A percentile compares a stretch with the other conserved stretches of the same genome.
phyloP scores from a whole-genome alignment of 2,797 vertebrate genomes.

The Leontopithecus rosalia region DNA sequence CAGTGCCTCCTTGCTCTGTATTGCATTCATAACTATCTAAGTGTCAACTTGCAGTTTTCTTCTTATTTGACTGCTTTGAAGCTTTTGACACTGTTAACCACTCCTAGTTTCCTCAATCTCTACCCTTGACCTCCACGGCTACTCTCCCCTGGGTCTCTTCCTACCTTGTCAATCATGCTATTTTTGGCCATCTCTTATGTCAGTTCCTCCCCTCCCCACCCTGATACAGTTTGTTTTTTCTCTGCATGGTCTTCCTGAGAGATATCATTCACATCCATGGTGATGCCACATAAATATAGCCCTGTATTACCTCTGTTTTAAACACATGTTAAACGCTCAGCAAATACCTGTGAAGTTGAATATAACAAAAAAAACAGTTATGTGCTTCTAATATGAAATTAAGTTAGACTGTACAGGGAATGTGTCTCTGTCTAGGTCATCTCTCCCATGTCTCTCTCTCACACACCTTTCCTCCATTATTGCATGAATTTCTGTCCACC shows the following conservation, averaged over 20 bases:
- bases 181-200: not conserved
- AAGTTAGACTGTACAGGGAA: not conserved
- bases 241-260: not conserved
- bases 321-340: not conserved
- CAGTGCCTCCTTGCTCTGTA: not conserved
- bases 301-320: conserved; percentile 4
- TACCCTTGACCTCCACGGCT: not conserved
- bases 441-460: not conserved
- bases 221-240: not conserved
- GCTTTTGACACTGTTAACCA: not conserved
- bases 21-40: not conserved
- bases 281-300: not conserved
- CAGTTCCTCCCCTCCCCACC: not conserved
- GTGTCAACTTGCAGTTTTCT: not conserved
- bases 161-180: not conserved
- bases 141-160: not conserved
- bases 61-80: not conserved
- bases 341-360: not conserved
- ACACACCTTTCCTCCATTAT: not conserved
- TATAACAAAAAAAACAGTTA: not conserved
- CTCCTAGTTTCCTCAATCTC: not conserved
- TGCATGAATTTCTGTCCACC: not conserved
- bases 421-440: not conserved
- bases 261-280: not conserved
- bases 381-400: not conserved